phyloP scores from a whole-genome alignment of 2,888 invertebrate species.

The Pseudanteris insignis region DNA sequence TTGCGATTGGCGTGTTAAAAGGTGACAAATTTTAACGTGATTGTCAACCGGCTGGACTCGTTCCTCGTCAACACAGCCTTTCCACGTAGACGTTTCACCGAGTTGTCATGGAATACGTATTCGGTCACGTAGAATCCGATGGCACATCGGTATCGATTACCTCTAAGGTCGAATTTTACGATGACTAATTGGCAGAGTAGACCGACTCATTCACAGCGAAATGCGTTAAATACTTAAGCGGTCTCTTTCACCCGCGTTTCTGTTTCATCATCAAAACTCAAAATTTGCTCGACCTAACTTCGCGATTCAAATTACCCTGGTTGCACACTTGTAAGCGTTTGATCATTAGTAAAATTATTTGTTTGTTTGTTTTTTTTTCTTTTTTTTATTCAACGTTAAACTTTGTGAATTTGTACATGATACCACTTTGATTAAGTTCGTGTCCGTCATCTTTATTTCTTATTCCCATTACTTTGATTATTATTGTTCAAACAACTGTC shows the following conservation, averaged over 20 bases:
- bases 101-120: too few relatives aligned
- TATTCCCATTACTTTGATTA: constrained; percentile 29
- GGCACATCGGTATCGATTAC: constrained; percentile 21
- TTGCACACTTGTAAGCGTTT: constrained; percentile 7
- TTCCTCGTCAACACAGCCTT: constrained; percentile 5
- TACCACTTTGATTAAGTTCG: constrained; percentile 12
- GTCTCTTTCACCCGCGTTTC: constrained; percentile 1
- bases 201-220: constrained; percentile 1
- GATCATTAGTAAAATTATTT: constrained; percentile 1
- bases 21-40: constrained; percentile 2
- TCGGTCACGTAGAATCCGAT: constrained; percentile 32
- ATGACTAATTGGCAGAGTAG: too few relatives aligned
- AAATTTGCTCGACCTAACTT: constrained; percentile 1
- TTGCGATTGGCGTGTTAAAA: neutral
- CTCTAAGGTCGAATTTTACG: too few relatives aligned
- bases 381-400: constrained; percentile 1
- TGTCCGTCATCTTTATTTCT: constrained; percentile 38
- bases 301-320: neutral
- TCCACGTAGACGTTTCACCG: too few relatives aligned
- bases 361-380: neutral
- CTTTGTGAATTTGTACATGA: constrained; percentile 27
- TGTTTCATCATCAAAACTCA: neutral
- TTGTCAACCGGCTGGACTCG: constrained; percentile 6
- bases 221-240: constrained; percentile 4
- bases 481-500: constrained; percentile 31